Percentiles rank a stretch among this genome's conserved stretches.
Conservation (phyloP, 2,113 vertebrate genomes). For the Cairina moschata region DNA sequence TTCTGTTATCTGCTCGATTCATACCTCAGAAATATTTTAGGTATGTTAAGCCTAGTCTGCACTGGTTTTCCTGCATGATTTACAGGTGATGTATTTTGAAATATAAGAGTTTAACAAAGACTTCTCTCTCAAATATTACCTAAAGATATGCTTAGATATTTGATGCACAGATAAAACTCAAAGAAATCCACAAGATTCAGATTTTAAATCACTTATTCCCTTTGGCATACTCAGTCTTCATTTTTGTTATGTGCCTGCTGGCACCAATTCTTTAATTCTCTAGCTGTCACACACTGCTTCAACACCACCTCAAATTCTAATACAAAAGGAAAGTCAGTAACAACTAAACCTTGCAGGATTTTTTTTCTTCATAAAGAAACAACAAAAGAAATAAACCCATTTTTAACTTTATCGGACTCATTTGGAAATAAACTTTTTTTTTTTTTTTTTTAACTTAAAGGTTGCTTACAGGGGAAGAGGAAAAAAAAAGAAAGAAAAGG, state of each 20-base stretch:
- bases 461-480: background rate
- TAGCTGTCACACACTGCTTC: background rate
- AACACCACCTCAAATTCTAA: background rate
- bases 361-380: constrained; percentile 7
- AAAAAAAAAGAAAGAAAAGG: background rate
- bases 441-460: background rate
- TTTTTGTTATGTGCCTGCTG: background rate
- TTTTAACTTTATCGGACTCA: background rate
- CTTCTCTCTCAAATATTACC: background rate
- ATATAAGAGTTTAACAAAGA: background rate
- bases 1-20: background rate
- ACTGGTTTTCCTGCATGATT: background rate
- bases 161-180: background rate
- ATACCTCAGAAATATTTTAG: background rate
- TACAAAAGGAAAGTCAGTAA: background rate
- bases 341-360: background rate
- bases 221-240: background rate
- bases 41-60: background rate
- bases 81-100: background rate
- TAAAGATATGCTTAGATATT: constrained; percentile 6
- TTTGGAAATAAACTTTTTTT: background rate
- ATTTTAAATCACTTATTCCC: background rate
- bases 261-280: background rate
- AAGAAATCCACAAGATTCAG: background rate
- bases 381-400: background rate